Evolutionary conservation across 2,888 invertebrate genomes (phyloP).

Genomic region (Andrena marginata): DNA sequence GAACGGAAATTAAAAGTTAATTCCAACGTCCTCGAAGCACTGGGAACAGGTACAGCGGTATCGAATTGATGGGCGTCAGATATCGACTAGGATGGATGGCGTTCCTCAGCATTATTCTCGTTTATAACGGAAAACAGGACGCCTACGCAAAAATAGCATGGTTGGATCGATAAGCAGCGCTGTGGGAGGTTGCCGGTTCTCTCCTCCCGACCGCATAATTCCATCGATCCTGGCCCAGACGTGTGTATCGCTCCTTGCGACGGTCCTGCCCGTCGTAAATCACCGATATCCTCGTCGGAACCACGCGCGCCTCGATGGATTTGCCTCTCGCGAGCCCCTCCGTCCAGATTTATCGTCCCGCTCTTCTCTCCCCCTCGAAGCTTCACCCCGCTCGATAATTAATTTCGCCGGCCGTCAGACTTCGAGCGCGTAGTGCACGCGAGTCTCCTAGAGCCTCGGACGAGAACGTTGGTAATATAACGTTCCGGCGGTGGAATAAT

Average conservation of each 20-base stretch:
- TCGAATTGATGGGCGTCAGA: background rate
- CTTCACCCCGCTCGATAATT: background rate
- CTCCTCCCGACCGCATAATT: conserved; percentile 44
- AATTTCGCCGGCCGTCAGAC: background rate
- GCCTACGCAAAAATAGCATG: conserved; percentile 50
- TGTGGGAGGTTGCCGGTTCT: conserved; percentile 35
- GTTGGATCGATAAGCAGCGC: conserved; percentile 52
- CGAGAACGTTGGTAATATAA: no score
- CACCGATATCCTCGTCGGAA: background rate
- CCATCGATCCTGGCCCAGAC: conserved; percentile 39
- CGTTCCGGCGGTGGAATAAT: no score
- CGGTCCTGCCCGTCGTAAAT: conserved; percentile 12
- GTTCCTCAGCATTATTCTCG: conserved; percentile 44
- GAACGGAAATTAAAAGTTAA: conserved; percentile 1
- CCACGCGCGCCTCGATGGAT: background rate
- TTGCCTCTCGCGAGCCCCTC: background rate
- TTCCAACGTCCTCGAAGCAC: conserved; percentile 1
- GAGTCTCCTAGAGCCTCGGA: no score
- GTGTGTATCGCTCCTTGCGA: conserved; percentile 15
- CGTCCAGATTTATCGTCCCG: background rate
- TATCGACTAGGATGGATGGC: background rate
- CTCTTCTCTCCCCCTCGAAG: background rate
- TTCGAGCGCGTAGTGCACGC: no score
- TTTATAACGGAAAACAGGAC: conserved; percentile 69
- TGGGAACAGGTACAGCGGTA: no score